phyloP scores from a whole-genome alignment of 1,140 invertebrate genomes.

The Atta cephalotes region DNA sequence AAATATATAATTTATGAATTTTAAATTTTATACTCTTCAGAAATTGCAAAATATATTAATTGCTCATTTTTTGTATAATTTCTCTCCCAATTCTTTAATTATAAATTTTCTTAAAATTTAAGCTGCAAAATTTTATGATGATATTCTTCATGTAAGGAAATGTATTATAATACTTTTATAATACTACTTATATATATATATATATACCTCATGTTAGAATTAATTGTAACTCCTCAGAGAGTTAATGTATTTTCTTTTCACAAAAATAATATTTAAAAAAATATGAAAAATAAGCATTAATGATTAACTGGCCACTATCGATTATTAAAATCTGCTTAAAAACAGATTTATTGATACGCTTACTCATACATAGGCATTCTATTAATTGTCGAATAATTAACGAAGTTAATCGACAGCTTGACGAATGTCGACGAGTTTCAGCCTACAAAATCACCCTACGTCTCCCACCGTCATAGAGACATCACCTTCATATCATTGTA shows the following conservation, averaged over 20 bases:
- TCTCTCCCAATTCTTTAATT: not conserved
- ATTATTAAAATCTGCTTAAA: conserved; percentile 81
- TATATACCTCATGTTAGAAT: not conserved
- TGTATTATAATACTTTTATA: not conserved
- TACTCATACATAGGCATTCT: conserved; percentile 66
- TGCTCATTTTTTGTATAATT: not conserved
- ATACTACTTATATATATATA: too few relatives aligned
- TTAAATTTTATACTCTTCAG: not conserved
- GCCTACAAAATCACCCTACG: conserved; percentile 52
- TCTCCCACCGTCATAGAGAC: conserved; percentile 57
- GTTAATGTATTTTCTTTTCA: not conserved
- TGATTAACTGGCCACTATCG: conserved; percentile 52
- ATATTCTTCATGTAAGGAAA: not conserved
- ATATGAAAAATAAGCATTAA: not conserved
- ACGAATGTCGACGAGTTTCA: conserved; percentile 80
- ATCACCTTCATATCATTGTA: conserved; percentile 83
- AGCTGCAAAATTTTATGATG: not conserved
- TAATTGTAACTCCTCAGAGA: not conserved
- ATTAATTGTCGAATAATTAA: conserved; percentile 83
- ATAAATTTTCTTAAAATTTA: not conserved
- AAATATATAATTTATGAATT: not conserved
- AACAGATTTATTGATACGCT: conserved; percentile 70
- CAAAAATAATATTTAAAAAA: not conserved
- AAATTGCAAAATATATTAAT: not conserved
- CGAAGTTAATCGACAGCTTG: conserved; percentile 83